Evolutionary conservation across 2,888 invertebrate species (phyloP).

Genomic region (Sinohyriopsis cumingii): DNA sequence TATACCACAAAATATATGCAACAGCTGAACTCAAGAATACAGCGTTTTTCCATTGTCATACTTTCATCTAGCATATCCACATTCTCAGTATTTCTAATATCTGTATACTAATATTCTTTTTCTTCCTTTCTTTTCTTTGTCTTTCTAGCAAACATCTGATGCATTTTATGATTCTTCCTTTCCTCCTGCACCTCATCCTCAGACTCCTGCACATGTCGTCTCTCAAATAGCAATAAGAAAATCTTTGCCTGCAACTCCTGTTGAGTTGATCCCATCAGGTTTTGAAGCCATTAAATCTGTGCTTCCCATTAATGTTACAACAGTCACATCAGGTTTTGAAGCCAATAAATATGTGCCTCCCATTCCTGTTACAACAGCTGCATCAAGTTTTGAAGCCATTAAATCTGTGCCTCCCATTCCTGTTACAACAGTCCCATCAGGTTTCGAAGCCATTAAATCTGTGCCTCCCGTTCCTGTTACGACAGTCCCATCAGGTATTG

Average conservation of each 20-base stretch:
- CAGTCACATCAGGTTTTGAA: too few species aligned
- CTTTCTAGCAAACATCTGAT: constrained; percentile 1
- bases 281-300: too few species aligned
- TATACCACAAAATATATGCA: too few species aligned
- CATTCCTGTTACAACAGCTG: too few species aligned
- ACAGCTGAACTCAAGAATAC: not conserved
- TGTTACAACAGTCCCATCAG: too few species aligned
- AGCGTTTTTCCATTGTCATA: not conserved
- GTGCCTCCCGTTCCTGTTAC: too few species aligned
- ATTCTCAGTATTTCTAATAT: not conserved
- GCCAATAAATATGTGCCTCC: too few species aligned
- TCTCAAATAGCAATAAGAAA: constrained; percentile 19
- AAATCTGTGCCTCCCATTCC: too few species aligned
- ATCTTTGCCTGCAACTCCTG: not conserved
- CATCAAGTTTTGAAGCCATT: too few species aligned
- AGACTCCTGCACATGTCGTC: constrained; percentile 4
- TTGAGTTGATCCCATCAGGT: not conserved
- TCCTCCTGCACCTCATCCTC: constrained; percentile 2
- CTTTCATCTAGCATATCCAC: not conserved
- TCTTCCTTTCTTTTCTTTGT: constrained; percentile 16
- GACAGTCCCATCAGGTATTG: too few species aligned
- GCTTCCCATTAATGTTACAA: too few species aligned
- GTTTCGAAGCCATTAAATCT: too few species aligned
- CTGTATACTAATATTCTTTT: constrained; percentile 3
- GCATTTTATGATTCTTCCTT: constrained; percentile 1